phyloP scores from a whole-genome alignment of 2,113 vertebrate genomes.

The Tragelaphus buxtoni region DNA sequence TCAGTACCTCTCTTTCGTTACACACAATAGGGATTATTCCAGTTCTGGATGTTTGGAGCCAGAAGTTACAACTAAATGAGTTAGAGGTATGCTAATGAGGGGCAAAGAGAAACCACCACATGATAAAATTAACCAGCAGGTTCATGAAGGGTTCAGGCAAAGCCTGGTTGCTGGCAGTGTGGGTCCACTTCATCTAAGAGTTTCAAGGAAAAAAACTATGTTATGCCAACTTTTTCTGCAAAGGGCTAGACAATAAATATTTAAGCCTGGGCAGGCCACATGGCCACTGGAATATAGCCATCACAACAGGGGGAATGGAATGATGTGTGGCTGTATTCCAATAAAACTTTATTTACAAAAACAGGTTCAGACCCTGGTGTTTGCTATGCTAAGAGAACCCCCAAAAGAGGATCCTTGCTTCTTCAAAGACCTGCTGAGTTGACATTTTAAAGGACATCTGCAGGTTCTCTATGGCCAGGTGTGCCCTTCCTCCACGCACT shows the following conservation, averaged over 20 bases:
- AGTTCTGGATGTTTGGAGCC: not conserved
- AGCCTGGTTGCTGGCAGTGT: not conserved
- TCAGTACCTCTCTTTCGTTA: not conserved
- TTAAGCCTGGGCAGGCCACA: not conserved
- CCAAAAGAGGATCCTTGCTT: not conserved
- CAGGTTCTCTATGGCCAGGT: not conserved
- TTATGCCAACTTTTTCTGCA: not conserved
- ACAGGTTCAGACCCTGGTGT: not conserved
- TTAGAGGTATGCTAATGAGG: rapidly evolving
- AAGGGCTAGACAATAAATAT: not conserved
- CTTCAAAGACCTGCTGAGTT: not conserved
- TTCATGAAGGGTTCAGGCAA: not conserved
- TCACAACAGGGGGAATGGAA: not conserved
- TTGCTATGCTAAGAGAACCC: not conserved
- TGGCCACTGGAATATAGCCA: not conserved
- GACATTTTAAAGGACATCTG: not conserved
- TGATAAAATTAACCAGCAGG: not conserved
- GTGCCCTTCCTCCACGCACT: not conserved
- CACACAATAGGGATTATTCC: not conserved
- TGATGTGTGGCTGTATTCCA: not conserved
- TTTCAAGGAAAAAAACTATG: not conserved
- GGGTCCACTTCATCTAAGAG: not conserved
- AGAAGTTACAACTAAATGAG: not conserved
- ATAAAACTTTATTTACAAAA: not conserved
- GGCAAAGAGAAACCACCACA: not conserved